phyloP scores from a whole-genome alignment of 2,888 invertebrate genomes.

The Agriotes lineatus region DNA sequence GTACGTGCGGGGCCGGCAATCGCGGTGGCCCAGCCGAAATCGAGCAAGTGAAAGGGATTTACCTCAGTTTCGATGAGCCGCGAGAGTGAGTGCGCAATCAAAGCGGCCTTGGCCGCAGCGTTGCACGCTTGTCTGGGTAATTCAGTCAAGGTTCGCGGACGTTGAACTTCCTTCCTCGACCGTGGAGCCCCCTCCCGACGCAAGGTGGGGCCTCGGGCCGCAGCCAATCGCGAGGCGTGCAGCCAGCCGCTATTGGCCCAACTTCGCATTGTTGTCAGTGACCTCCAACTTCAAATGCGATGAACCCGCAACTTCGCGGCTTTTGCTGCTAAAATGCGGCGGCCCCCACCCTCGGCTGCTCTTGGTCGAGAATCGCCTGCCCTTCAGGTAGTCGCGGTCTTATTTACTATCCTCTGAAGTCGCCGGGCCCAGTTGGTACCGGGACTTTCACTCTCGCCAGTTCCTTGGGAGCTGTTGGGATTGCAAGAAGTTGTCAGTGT shows the following conservation, averaged over 20 bases:
- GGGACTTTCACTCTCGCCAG: slow-evolving; percentile 68
- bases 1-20: slow-evolving; percentile 8
- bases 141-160: slow-evolving; percentile 89
- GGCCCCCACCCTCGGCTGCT: slow-evolving; percentile 60
- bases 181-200: slow-evolving; percentile 46
- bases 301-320: slow-evolving; percentile 75
- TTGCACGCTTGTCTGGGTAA: slow-evolving; percentile 75
- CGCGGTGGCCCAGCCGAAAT: slow-evolving; percentile 30
- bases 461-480: slow-evolving; percentile 59
- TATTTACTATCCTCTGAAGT: slow-evolving; percentile 65
- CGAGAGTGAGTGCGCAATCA: slow-evolving; percentile 57
- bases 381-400: slow-evolving; percentile 65
- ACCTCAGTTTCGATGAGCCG: slow-evolving; percentile 59
- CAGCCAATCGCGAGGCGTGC: slow-evolving; percentile 62
- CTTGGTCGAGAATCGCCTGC: slow-evolving; percentile 62
- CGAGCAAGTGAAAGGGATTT: slow-evolving; percentile 62
- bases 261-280: slow-evolving; percentile 79
- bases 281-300: slow-evolving; percentile 87
- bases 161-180: slow-evolving; percentile 75
- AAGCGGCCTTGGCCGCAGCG: slow-evolving; percentile 62
- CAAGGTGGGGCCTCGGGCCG: slow-evolving; percentile 64
- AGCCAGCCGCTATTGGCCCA: slow-evolving; percentile 67
- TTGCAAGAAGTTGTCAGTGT: slow-evolving; percentile 46
- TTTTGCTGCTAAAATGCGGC: slow-evolving; percentile 68
- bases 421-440: slow-evolving; percentile 64